These are phyloP conservation scores for Biston betularia DNA, from an alignment of 2,888 invertebrate species.

Conservation along the genomic window DNA sequence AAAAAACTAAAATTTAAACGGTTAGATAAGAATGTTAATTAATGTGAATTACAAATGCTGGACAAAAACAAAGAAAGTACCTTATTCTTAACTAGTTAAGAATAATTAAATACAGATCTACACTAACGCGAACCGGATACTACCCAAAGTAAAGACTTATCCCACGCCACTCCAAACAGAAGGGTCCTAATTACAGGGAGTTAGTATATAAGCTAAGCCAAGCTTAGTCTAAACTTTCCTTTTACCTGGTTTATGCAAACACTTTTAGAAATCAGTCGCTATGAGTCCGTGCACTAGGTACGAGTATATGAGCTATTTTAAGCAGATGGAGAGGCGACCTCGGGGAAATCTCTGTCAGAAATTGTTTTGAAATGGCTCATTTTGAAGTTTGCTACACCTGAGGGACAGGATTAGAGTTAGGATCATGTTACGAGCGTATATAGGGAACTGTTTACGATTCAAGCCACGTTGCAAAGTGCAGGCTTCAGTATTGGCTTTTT, in stretches of 20 bases:
- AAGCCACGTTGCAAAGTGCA: neutral
- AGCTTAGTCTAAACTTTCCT: slow-evolving; percentile 20
- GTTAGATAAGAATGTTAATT: no score
- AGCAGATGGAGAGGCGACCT: slow-evolving; percentile 50
- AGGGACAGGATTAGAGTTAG: slow-evolving; percentile 47
- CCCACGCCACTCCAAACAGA: slow-evolving; percentile 9
- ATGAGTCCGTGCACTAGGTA: slow-evolving; percentile 38
- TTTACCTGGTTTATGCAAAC: slow-evolving; percentile 34
- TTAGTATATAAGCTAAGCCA: slow-evolving; percentile 17
- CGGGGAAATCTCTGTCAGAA: slow-evolving; percentile 77
- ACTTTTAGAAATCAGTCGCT: slow-evolving; percentile 51
- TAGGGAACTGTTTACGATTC: slow-evolving; percentile 22
- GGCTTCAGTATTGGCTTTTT: neutral
- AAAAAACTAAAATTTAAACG: no score
- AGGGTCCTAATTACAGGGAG: slow-evolving; percentile 19
- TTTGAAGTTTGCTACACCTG: slow-evolving; percentile 65
- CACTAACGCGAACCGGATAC: neutral
- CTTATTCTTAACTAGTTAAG: no score
- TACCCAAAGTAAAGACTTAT: slow-evolving; percentile 5
- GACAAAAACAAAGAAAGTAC: neutral
- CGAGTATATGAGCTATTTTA: slow-evolving; percentile 53
- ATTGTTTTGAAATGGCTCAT: slow-evolving; percentile 80
- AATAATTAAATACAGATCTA: neutral
- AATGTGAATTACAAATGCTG: no score
- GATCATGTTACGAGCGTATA: slow-evolving; percentile 42